Percentiles rank a stretch among this genome's conserved stretches.
These are phyloP conservation scores for Chymomyza procnemis DNA, from an alignment of 2,888 invertebrate species.

Conservation along the genomic window DNA sequence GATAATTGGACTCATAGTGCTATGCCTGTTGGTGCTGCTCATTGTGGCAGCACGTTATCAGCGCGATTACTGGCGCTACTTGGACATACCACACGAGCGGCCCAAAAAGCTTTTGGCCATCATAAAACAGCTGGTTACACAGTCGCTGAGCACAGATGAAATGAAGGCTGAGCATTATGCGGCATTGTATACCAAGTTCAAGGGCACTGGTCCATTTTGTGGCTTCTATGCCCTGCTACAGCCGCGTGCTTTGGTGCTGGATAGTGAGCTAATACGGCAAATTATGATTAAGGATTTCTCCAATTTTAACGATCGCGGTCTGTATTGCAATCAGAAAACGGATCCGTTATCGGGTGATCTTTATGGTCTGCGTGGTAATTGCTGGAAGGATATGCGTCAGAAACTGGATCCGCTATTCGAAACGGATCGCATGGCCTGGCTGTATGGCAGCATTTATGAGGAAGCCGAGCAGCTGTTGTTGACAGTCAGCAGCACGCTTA, in stretches of 20 bases:
- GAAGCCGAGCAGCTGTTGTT: slow-evolving; percentile 54
- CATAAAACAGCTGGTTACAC: slow-evolving; percentile 49
- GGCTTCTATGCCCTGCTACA: slow-evolving; percentile 73
- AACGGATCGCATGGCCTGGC: slow-evolving; percentile 72
- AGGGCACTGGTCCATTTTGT: slow-evolving; percentile 70
- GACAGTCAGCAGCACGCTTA: slow-evolving; percentile 53
- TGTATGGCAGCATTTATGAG: slow-evolving; percentile 56
- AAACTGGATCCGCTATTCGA: slow-evolving; percentile 76
- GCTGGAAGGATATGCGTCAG: slow-evolving; percentile 78
- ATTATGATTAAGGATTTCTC: slow-evolving; percentile 77
- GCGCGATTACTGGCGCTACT: slow-evolving; percentile 71
- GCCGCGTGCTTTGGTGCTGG: slow-evolving; percentile 70
- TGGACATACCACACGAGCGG: slow-evolving; percentile 70
- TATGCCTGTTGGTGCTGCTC: slow-evolving; percentile 53
- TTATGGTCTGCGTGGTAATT: slow-evolving; percentile 75
- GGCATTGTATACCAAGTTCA: slow-evolving; percentile 68
- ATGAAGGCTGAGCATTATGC: slow-evolving; percentile 55
- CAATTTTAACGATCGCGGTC: slow-evolving; percentile 76
- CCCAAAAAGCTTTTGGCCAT: slow-evolving; percentile 66
- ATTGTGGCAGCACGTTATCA: slow-evolving; percentile 60
- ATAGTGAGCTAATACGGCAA: slow-evolving; percentile 73
- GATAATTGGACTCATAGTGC: slow-evolving; percentile 61
- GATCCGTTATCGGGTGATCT: slow-evolving; percentile 79
- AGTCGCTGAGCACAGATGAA: slow-evolving; percentile 54
- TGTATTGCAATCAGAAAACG: slow-evolving; percentile 73